Base-by-base conservation (phyloP, 2,113 vertebrate genomes). In the Oncorhynchus clarkii region DNA sequence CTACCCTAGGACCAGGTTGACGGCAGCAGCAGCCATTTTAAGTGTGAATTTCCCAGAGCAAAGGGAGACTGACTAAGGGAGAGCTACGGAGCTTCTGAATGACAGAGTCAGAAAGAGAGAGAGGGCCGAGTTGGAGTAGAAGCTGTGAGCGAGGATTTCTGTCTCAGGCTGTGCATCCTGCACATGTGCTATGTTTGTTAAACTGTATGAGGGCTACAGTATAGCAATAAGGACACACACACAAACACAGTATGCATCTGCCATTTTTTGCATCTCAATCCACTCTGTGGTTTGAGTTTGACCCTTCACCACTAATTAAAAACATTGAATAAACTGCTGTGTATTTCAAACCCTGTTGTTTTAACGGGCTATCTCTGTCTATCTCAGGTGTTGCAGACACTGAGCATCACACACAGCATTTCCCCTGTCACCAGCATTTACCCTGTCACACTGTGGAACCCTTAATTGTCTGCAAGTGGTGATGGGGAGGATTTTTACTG, bases 11-110 rank as follows among this genome's bases (percentile, higher is more conserved):
- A n/a, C n/a, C n/a, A n/a, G n/a, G n/a, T n/a, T n/a, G n/a, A n/a
- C n/a, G n/a, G n/a, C n/a, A n/a, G 29, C 29, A 29, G 77, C 75
- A 60, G 5, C 57, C 54, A 67, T 60, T 1, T 18, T 51, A 54
- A 4, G 82, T 75, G 89, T 84, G 89, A 90, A 87, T 90, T 90
- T 91, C 91, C 86, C 75, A 80, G 26, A 78, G 62, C 48, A 14
- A 49, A 49, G 62, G 85, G 62, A 76, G 71, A 49, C 75, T 72
- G 72, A 24, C 22, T 59, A 29, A 24, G 6, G 31, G 31, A 34
- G 31, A 49, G 69, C 72, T 62, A 68, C 77, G 79, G 49, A 75
- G 78, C 68, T 76, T 12, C 48, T 49, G 48, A 49, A 49, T 62
- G 12, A 64, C 48, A 84, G 67, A 80, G 80, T 67, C 71, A 22